These are phyloP conservation scores for Oenanthe oenanthe DNA, from an alignment of 2,113 vertebrate species.

Conservation along the genomic window DNA sequence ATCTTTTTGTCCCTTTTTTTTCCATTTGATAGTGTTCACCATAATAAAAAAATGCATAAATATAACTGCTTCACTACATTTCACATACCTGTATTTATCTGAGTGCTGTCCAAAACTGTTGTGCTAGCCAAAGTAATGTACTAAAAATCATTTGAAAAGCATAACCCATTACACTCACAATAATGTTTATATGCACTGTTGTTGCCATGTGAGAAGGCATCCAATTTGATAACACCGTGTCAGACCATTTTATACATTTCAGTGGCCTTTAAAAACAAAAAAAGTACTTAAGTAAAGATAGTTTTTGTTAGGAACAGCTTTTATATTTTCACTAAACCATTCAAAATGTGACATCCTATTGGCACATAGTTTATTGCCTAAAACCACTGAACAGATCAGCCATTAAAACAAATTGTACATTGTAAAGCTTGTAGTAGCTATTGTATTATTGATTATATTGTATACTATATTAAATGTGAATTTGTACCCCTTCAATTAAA, in stretches of 20 bases:
- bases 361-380: conserved; percentile 85
- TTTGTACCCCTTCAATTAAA: conserved; percentile 88
- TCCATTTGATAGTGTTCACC: conserved; percentile 80
- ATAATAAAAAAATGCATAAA: conserved; percentile 82
- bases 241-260: conserved; percentile 95
- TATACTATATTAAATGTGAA: conserved; percentile 87
- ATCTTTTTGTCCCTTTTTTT: conserved; percentile 74
- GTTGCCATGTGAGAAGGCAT: conserved; percentile 88
- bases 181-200: conserved; percentile 91
- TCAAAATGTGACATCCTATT: conserved; percentile 83
- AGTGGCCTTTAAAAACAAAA: conserved; percentile 91
- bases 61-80: conserved; percentile 91
- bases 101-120: conserved; percentile 90
- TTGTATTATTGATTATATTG: conserved; percentile 84
- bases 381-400: conserved; percentile 97
- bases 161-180: conserved; percentile 81
- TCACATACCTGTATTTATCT: conserved; percentile 92
- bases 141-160: conserved; percentile 79
- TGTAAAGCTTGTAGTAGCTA: conserved; percentile 90
- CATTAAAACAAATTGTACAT: conserved; percentile 98
- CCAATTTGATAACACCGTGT: conserved; percentile 80
- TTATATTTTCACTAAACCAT: conserved; percentile 84
- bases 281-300: conserved; percentile 73
- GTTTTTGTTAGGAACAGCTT: conserved; percentile 80
- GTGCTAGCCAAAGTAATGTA: conserved; percentile 90